phyloP scores from a whole-genome alignment of 2,888 invertebrate species.

The Aphodius sticticus region DNA sequence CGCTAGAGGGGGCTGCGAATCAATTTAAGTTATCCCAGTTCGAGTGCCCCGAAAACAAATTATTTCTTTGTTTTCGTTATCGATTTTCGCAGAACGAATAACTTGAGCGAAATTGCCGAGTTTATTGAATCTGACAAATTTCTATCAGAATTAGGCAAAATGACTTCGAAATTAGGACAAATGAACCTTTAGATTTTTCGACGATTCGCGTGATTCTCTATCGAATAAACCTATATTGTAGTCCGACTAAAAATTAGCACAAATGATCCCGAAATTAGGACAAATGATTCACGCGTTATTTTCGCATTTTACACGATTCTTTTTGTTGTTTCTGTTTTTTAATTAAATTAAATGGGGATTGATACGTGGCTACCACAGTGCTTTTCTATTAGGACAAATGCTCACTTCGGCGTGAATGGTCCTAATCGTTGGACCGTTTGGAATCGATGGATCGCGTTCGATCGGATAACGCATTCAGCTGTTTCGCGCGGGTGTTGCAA shows the following conservation, averaged over 20 bases:
- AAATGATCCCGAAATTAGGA: too few species aligned
- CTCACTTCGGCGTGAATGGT: not conserved
- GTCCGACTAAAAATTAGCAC: too few species aligned
- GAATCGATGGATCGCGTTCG: not conserved
- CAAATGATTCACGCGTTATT: too few species aligned
- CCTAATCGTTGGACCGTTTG: not conserved
- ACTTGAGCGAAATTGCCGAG: not conserved
- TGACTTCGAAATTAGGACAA: not conserved
- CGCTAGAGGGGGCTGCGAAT: not conserved
- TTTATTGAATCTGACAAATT: not conserved
- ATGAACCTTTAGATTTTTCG: not conserved
- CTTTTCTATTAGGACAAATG: not conserved
- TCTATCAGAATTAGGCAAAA: not conserved
- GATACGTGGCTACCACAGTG: too few species aligned
- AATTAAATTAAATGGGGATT: too few species aligned
- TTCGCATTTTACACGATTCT: too few species aligned
- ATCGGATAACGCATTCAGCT: conserved; percentile 6
- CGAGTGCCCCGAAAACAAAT: not conserved
- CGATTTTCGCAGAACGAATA: not conserved
- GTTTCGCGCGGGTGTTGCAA: conserved; percentile 1
- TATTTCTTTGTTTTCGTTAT: conserved; percentile 4
- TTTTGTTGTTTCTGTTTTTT: too few species aligned
- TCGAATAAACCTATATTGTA: not conserved
- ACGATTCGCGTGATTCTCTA: not conserved
- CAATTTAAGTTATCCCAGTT: not conserved